Evolutionary conservation across 2,888 invertebrate genomes (phyloP), one percentile per base, ranked within the genome.

Genomic region (Lepeophtheirus nordmannii): DNA sequence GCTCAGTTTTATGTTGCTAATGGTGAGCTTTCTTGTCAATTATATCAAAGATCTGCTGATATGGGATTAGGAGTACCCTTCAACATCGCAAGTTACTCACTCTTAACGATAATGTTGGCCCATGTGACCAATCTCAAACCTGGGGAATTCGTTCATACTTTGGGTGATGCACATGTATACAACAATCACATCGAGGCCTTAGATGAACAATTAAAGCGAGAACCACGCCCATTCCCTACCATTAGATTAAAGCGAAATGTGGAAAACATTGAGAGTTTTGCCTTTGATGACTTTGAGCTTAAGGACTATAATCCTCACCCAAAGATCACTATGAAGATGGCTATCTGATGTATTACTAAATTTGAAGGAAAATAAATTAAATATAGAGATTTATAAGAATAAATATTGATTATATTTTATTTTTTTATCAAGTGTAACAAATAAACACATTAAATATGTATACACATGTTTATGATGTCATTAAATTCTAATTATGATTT

Each of bases 31-130:
- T 91, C 90, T 0, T 94, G 93, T 73, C 86, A 91, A 71, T 76
- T 97, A 70, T 96, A 96, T 75, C 97, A 98, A 76, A 81, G 97
- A 70, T 94, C 94, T 71, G 97, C 92, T 10, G 97, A 98, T 74
- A 89, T 97, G 86, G 94, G 94, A 1, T 80, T 97, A 1, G 97
- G 97, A n/a, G 93, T 96, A 0, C 96, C 96, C 12, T 97, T 97
- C 76, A 97, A 97, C 76, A 92, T 98, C 71, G 96, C 97, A 62
- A 94, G 94, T 71, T 98, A 97, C 77, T 83, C 96, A 1, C 75
- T 97, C 38, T 80, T 97, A 3, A 94, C 93, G 2, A 86, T 86
- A 72, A 94, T 98, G 92, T 86, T 97, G 70, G 96, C 97, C 30
- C 89, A 94, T 73, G 82, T 97, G 22, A 91, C 92, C n/a, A 84